Conservation (phyloP, 2,113 vertebrate genomes). For the Colius striatus region DNA sequence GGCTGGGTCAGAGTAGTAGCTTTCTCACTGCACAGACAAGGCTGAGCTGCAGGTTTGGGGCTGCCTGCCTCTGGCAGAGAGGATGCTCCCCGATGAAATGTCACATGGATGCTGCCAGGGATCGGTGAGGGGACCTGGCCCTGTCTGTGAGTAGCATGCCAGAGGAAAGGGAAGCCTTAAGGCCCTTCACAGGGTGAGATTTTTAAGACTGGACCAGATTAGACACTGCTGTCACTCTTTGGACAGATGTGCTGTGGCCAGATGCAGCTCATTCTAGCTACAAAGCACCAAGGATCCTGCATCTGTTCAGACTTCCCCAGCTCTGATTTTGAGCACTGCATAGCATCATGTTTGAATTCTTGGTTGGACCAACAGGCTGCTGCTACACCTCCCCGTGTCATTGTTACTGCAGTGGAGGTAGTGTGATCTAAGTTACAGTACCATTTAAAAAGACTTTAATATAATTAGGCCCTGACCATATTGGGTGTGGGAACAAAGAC, state of each 20-base stretch:
- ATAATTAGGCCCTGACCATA: background rate
- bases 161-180: background rate
- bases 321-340: background rate
- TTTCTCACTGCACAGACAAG: background rate
- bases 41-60: background rate
- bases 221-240: background rate
- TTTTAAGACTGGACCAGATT: background rate
- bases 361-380: background rate
- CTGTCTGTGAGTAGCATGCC: background rate
- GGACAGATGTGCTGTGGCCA: background rate
- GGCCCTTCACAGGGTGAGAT: background rate
- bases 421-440: background rate
- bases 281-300: fast-evolving
- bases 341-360: background rate
- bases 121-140: background rate
- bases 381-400: fast-evolving
- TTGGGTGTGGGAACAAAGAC: background rate
- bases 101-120: background rate
- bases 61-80: background rate
- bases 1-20: background rate
- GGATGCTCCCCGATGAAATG: background rate
- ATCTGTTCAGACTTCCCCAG: background rate
- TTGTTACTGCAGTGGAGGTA: background rate
- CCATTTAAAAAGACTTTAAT: background rate
- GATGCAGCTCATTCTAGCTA: background rate